Percentiles rank a stretch among this genome's conserved stretches.
Evolutionary conservation across 2,797 vertebrate genomes (phyloP).

Genomic region (Sebastes oblongus): DNA sequence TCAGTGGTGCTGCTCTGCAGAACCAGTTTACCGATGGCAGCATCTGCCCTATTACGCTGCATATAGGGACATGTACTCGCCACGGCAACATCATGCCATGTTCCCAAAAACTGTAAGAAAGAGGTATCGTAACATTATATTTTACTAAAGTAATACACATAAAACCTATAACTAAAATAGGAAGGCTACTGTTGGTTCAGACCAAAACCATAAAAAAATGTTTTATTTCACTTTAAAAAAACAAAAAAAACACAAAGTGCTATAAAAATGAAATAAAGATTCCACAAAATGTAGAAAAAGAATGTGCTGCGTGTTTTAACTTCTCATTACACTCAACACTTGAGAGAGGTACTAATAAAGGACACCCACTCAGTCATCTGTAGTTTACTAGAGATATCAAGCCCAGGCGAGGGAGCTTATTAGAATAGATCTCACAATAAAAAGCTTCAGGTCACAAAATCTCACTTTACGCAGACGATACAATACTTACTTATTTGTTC

Average conservation of each 20-base stretch:
- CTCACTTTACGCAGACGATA: not conserved
- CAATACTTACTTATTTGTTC: not conserved
- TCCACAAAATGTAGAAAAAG: not conserved
- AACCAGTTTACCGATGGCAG: slow-evolving; percentile 81
- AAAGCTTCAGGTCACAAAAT: not conserved
- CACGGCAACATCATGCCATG: slow-evolving; percentile 86
- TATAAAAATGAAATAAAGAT: not conserved
- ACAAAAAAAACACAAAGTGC: not conserved
- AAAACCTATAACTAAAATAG: not conserved
- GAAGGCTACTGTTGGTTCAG: not conserved
- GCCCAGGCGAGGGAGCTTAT: not conserved
- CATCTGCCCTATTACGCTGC: slow-evolving; percentile 64
- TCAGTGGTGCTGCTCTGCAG: slow-evolving; percentile 58
- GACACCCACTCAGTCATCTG: not conserved
- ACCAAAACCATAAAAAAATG: not conserved
- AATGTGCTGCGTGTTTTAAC: not conserved
- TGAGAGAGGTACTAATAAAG: not conserved
- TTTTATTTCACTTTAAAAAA: not conserved
- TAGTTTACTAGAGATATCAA: not conserved
- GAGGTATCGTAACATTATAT: not conserved
- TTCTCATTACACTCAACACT: not conserved
- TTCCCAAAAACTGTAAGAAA: slow-evolving; percentile 86
- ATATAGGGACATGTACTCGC: slow-evolving; percentile 82
- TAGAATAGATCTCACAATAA: not conserved
- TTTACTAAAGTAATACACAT: not conserved